Conservation (phyloP, 2,888 invertebrate genomes). For the Tenthredo distinguenda region DNA sequence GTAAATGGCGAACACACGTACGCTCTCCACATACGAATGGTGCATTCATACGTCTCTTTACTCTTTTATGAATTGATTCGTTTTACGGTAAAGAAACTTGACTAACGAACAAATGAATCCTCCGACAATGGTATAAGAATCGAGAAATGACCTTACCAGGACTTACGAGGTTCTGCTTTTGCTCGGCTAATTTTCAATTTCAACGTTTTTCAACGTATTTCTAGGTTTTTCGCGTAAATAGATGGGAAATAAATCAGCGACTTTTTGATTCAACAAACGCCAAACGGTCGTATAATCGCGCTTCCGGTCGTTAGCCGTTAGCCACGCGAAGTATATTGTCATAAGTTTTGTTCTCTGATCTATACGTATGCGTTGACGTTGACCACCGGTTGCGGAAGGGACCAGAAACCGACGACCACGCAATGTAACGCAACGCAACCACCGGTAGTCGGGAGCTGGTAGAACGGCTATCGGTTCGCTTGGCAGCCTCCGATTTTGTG, state of each 20-base stretch:
- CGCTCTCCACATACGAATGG: not conserved
- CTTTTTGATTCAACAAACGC: not conserved
- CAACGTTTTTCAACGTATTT: no score
- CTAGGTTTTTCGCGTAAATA: no score
- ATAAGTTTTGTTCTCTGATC: not conserved
- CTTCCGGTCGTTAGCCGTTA: no score
- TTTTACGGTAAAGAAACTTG: not conserved
- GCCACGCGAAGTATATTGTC: not conserved
- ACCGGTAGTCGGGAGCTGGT: constrained; percentile 5
- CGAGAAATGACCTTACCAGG: no score
- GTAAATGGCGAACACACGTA: not conserved
- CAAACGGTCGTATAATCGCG: no score
- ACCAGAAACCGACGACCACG: not conserved
- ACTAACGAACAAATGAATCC: no score
- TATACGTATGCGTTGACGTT: not conserved
- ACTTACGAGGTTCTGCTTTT: no score
- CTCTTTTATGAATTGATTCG: not conserved
- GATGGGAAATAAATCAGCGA: not conserved
- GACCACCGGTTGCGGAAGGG: constrained; percentile 38
- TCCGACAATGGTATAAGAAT: no score
- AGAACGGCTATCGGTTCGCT: not conserved
- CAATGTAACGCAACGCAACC: not conserved
- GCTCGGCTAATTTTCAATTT: no score
- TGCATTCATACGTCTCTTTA: not conserved
- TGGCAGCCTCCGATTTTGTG: constrained; percentile 37